A percentile compares a stretch with the other conserved stretches of the same genome.
phyloP scores from a whole-genome alignment of 2,888 invertebrate genomes.

The Syrphus vitripennis region DNA sequence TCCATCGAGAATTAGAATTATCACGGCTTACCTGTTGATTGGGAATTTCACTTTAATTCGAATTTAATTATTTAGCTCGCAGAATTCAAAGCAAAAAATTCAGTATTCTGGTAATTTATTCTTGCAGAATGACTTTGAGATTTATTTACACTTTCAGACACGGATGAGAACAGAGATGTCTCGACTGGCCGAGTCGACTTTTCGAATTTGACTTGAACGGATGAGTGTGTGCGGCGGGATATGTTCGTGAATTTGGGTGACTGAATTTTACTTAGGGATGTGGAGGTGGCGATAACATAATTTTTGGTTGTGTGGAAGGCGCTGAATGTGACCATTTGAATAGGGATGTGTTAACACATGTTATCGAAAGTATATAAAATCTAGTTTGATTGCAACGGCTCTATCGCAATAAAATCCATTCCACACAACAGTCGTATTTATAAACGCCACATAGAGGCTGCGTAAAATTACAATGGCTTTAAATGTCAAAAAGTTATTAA shows the following conservation, averaged over 20 bases:
- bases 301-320: slow-evolving; percentile 6
- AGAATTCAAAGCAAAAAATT: neutral
- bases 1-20: neutral
- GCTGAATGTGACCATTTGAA: neutral
- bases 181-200: slow-evolving; percentile 57
- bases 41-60: slow-evolving; percentile 14
- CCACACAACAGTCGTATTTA: no score
- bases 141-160: slow-evolving; percentile 60
- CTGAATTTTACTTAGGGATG: slow-evolving; percentile 32
- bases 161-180: slow-evolving; percentile 64
- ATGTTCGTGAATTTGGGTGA: slow-evolving; percentile 33
- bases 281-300: slow-evolving; percentile 20
- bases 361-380: neutral
- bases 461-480: no score
- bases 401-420: no score
- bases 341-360: neutral
- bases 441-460: no score
- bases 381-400: no score
- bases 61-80: slow-evolving; percentile 23
- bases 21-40: slow-evolving; percentile 63
- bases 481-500: no score
- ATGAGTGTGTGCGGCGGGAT: slow-evolving; percentile 45
- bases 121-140: slow-evolving; percentile 48
- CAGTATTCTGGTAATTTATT: slow-evolving; percentile 37
- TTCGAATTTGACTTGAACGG: slow-evolving; percentile 60